Evolutionary conservation across 2,888 invertebrate genomes (phyloP), one percentile per base, ranked within the genome.

Genomic region (Tetanocera ferruginea): DNA sequence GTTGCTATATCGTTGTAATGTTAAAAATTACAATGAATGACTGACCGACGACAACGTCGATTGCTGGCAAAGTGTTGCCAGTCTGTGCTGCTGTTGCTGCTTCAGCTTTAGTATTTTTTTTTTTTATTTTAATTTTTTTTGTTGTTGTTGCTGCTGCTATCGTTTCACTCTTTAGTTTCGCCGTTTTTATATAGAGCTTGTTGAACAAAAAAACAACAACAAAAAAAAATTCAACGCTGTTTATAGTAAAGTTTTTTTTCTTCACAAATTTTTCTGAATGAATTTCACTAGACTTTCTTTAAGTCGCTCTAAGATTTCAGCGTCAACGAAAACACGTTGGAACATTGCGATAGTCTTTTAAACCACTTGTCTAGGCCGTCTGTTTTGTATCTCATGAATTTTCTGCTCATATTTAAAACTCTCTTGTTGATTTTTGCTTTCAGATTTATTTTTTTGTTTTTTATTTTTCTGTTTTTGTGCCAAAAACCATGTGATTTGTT

Each of bases 311-410:
- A 43, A 43, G 43, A 6, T 43, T 43, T 43, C 11, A 43, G 28
- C 60, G 60, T 9, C 25, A 5, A 17, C 60, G 5, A 14, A 11
- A 28, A 9, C 28, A 25, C 23, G 19, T n/a, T 11, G 11, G 23
- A n/a, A 11, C 5, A 4, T 66, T 19, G 37, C 66, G 2, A 17
- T 37, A 17, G 37, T 17, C 70, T 71, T 71, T 51, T 52, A 52
- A 52, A 34, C 70, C 70, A 71, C 55, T 34, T 55, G n/a, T 52
- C 28, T 71, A 70, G 51, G 67, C 43, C 37, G 67, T 67, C 19
- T 19, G 43, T 37, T 28, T 60, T 43, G 43, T 43, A 43, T 43
- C 43, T 43, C 14, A 43, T 37, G 43, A 11, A 43, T 11, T 37
- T 43, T 43, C 11, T 11, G 2, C 43, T 43, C 43, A 43, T 14